Evolutionary conservation across 2,888 invertebrate species (phyloP).

Genomic region (Zhengitettix transpicula): DNA sequence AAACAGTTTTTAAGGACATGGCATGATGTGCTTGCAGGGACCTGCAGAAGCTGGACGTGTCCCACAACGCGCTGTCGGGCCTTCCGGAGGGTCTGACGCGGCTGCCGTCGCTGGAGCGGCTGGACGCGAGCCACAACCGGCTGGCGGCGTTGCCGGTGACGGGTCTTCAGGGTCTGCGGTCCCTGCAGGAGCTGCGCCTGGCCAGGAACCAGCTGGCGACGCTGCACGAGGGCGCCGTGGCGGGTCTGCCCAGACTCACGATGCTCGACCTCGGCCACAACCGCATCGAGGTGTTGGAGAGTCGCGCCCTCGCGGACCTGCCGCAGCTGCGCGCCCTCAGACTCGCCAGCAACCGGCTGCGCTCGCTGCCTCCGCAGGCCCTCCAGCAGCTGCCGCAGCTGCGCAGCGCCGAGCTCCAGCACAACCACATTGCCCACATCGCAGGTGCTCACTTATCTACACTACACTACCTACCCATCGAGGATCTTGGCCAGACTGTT

Average conservation of each 20-base stretch:
- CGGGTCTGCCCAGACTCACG: background rate
- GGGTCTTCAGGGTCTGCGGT: conserved; percentile 48
- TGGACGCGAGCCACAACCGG: conserved; percentile 66
- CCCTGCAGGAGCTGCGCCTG: conserved; percentile 51
- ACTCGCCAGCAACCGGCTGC: background rate
- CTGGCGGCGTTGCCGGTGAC: conserved; percentile 51
- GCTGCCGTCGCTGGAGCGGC: conserved; percentile 46
- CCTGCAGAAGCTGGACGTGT: conserved; percentile 56
- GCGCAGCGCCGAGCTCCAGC: conserved; percentile 59
- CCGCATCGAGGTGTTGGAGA: background rate
- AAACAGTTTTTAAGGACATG: too few species aligned
- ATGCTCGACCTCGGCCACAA: background rate
- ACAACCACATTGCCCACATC: conserved; percentile 57
- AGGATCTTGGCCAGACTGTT: too few species aligned
- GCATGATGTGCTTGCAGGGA: conserved; percentile 26
- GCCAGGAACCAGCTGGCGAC: conserved; percentile 41
- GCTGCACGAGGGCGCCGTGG: background rate
- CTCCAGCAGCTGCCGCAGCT: conserved; percentile 44
- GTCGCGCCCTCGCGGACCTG: background rate
- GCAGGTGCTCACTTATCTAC: conserved; percentile 29
- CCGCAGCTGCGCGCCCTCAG: background rate
- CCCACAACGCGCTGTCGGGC: conserved; percentile 56
- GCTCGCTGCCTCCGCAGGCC: background rate
- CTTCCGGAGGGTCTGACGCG: conserved; percentile 54
- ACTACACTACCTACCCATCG: too few species aligned